Percentiles rank a stretch among this genome's conserved stretches.
Conservation (phyloP, 2,113 vertebrate genomes). For the Xyrauchen texanus region DNA sequence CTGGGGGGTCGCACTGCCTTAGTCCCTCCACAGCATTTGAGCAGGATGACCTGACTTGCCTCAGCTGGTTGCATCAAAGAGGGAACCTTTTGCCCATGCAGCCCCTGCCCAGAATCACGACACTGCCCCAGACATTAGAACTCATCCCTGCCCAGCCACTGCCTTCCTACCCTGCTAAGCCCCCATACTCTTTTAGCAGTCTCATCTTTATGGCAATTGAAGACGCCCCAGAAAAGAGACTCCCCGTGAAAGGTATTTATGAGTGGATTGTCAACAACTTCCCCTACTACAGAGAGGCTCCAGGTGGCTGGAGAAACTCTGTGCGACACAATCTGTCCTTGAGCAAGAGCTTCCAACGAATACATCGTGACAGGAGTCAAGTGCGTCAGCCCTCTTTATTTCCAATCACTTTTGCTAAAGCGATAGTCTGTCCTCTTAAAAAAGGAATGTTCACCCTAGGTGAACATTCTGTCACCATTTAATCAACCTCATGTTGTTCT, state of each 20-base stretch:
- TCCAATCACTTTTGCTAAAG: no score
- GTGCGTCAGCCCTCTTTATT: slow-evolving; percentile 53
- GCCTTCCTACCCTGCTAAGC: slow-evolving; percentile 64
- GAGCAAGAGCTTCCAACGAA: slow-evolving; percentile 78
- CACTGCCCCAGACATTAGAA: slow-evolving; percentile 56
- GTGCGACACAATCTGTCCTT: slow-evolving; percentile 80
- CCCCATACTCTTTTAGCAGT: slow-evolving; percentile 80
- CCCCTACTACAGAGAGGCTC: slow-evolving; percentile 75
- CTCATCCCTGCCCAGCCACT: slow-evolving; percentile 25
- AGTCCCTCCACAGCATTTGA: slow-evolving; percentile 52
- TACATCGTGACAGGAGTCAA: slow-evolving; percentile 75
- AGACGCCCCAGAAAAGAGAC: slow-evolving; percentile 71
- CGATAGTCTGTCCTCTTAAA: no score
- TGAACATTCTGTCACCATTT: no score
- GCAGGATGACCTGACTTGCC: slow-evolving; percentile 80
- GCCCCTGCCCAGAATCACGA: slow-evolving; percentile 57
- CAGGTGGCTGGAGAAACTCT: slow-evolving; percentile 80
- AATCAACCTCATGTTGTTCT: no score
- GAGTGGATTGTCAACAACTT: slow-evolving; percentile 79
- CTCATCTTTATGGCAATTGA: slow-evolving; percentile 83
- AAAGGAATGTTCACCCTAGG: no score
- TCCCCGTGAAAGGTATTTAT: slow-evolving; percentile 79
- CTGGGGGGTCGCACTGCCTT: slow-evolving; percentile 51
- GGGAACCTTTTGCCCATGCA: slow-evolving; percentile 69
- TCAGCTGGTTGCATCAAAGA: slow-evolving; percentile 80